These are phyloP conservation scores for Willisornis vidua DNA, from an alignment of 2,113 vertebrate genomes.

Conservation along the genomic window DNA sequence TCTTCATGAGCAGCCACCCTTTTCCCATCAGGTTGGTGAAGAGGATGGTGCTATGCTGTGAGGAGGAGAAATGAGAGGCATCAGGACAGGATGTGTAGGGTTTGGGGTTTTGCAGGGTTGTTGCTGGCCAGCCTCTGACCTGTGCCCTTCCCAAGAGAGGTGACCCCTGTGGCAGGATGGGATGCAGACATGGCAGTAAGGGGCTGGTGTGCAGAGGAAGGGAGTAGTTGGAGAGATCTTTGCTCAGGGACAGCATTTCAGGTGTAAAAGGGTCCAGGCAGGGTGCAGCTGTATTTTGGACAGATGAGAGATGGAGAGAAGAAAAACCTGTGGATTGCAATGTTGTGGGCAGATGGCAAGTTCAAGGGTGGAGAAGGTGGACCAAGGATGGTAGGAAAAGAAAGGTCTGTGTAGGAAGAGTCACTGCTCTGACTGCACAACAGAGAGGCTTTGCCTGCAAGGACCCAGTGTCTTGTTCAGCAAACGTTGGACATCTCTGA, in stretches of 20 bases:
- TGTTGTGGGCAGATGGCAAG: not conserved
- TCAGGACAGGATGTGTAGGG: accelerated
- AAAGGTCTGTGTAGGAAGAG: not conserved
- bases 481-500: not conserved
- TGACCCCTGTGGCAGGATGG: not conserved
- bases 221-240: not conserved
- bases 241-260: accelerated
- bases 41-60: accelerated
- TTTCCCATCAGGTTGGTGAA: not conserved
- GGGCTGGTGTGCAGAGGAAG: accelerated
- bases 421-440: accelerated
- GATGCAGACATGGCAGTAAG: not conserved
- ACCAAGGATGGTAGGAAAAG: not conserved
- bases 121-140: not conserved
- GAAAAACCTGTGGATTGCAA: not conserved
- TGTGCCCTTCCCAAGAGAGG: accelerated
- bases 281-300: not conserved
- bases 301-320: not conserved
- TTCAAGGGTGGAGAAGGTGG: not conserved
- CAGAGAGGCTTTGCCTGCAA: not conserved
- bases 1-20: accelerated
- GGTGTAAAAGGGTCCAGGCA: accelerated
- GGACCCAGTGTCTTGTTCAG: not conserved
- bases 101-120: not conserved
- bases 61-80: not conserved